phyloP scores from a whole-genome alignment of 2,797 vertebrate species.

The Telmatherina bonti region DNA sequence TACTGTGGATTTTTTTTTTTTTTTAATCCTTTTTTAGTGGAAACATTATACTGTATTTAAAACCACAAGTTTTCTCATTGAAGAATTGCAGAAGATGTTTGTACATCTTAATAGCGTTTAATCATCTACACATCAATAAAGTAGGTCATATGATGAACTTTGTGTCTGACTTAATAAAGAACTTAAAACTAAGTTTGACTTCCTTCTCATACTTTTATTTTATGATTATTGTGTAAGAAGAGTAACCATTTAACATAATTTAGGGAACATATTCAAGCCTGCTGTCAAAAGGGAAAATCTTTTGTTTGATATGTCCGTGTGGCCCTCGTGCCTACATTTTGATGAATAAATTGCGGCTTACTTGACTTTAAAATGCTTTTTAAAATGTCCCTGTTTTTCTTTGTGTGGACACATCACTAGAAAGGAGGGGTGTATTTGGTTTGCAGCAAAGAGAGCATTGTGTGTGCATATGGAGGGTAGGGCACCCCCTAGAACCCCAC shows the following conservation, averaged over 20 bases:
- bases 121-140: constrained; percentile 21
- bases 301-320: neutral
- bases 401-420: constrained; percentile 20
- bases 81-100: neutral
- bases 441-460: constrained; percentile 79
- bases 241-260: neutral
- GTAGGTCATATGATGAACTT: constrained; percentile 58
- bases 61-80: neutral
- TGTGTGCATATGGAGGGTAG: constrained; percentile 61
- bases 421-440: constrained; percentile 65
- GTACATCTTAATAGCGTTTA: neutral
- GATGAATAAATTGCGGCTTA: constrained; percentile 24
- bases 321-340: constrained; percentile 3
- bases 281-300: constrained; percentile 31
- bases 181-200: neutral
- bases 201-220: neutral
- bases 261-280: constrained; percentile 30
- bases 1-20: constrained; percentile 11
- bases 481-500: constrained; percentile 43
- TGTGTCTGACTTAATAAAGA: constrained; percentile 14
- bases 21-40: constrained; percentile 22
- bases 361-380: constrained; percentile 22
- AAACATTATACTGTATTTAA: neutral
- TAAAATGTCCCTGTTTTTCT: neutral
- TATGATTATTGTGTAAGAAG: neutral